Percentiles rank a stretch among this genome's conserved stretches.
These are phyloP conservation scores for Asbolus verrucosus DNA, from an alignment of 1,140 invertebrate genomes.

Conservation along the genomic window DNA sequence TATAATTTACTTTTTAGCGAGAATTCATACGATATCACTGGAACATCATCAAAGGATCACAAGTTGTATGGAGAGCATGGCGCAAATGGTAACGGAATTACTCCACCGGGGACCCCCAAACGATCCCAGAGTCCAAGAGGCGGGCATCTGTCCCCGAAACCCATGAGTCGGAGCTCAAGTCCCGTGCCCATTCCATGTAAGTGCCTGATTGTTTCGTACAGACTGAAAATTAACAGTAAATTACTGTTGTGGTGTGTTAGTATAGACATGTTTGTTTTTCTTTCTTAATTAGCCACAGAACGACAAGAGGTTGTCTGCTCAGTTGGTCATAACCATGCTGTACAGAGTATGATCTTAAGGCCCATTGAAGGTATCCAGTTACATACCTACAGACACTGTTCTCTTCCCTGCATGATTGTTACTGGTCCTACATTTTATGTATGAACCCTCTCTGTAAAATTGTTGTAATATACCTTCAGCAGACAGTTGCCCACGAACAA, in stretches of 20 bases:
- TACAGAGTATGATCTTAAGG: slow-evolving; percentile 26
- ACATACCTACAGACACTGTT: not conserved
- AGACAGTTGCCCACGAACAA: too few species aligned
- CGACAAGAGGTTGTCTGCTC: slow-evolving; percentile 28
- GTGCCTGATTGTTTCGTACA: too few species aligned
- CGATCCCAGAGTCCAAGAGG: slow-evolving; percentile 69
- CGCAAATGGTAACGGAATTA: slow-evolving; percentile 82
- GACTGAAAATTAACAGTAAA: too few species aligned
- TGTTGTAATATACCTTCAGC: too few species aligned
- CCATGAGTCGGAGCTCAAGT: slow-evolving; percentile 71
- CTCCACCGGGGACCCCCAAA: slow-evolving; percentile 79
- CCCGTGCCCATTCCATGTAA: slow-evolving; percentile 70
- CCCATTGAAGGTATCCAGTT: slow-evolving; percentile 20
- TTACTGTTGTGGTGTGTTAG: slow-evolving; percentile 12
- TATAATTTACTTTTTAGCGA: not conserved
- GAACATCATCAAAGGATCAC: not conserved
- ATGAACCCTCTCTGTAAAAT: not conserved
- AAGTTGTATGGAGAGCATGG: slow-evolving; percentile 57
- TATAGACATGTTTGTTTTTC: slow-evolving; percentile 31
- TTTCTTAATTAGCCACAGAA: slow-evolving; percentile 11
- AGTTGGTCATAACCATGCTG: slow-evolving; percentile 16
- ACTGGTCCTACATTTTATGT: not conserved
- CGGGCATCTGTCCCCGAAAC: slow-evolving; percentile 66
- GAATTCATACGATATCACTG: not conserved
- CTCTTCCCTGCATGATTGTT: slow-evolving; percentile 5